Percentiles rank a stretch among this genome's conserved stretches.
phyloP scores from a whole-genome alignment of 2,113 vertebrate genomes.

The mouse (Mus musculus) region GRCm39 chr14:31577501-31578000 shows the following conservation, averaged over 20 bases:
- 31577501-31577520: neutral
- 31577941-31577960: constrained; percentile 24
- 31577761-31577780: constrained; percentile 27
- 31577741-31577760: constrained; percentile 39
- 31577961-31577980: neutral
- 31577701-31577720: constrained; percentile 14
- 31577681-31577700: constrained; percentile 48
- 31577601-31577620: constrained; percentile 13
- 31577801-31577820: neutral
- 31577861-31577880: neutral
- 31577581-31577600: constrained; percentile 44
- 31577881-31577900: neutral
- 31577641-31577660: constrained; percentile 26
- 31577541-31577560: constrained; percentile 44
- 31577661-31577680: constrained; percentile 52
- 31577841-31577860: constrained; percentile 50
- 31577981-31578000: constrained; percentile 36
- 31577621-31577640: neutral
- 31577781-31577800: constrained; percentile 15
- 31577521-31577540: constrained; percentile 64
- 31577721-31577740: constrained; percentile 18
- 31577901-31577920: neutral
- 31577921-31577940: neutral
- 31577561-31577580: constrained; percentile 49
- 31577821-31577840: neutral